phyloP scores from a whole-genome alignment of 2,888 invertebrate species.

The Nephrotoma appendiculata region DNA sequence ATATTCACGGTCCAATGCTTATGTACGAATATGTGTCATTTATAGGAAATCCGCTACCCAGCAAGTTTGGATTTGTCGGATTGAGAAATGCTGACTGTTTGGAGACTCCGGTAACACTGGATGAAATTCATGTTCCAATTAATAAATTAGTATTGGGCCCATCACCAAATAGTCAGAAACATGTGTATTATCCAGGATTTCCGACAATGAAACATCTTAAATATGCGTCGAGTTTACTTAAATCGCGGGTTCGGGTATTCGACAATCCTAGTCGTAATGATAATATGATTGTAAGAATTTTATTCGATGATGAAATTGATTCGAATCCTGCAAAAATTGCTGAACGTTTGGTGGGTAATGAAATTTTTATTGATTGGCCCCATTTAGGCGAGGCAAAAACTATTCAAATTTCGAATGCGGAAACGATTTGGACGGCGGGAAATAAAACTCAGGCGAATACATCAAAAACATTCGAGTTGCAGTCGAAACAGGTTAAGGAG shows the following conservation, averaged over 20 bases:
- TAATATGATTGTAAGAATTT: conserved; percentile 65
- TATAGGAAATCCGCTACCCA: conserved; percentile 37
- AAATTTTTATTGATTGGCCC: conserved; percentile 81
- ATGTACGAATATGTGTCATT: conserved; percentile 52
- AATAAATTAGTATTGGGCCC: conserved; percentile 52
- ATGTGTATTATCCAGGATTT: conserved; percentile 77
- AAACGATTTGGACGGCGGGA: conserved; percentile 25
- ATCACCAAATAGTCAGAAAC: conserved; percentile 47
- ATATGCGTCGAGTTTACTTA: conserved; percentile 35
- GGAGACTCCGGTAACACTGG: conserved; percentile 20
- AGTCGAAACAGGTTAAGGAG: conserved; percentile 34
- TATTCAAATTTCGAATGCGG: conserved; percentile 25
- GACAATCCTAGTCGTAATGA: conserved; percentile 67
- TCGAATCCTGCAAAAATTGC: conserved; percentile 38
- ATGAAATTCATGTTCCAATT: conserved; percentile 34
- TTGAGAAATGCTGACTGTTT: conserved; percentile 19
- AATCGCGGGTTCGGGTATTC: conserved; percentile 72
- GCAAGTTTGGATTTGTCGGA: conserved; percentile 41
- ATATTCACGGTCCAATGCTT: conserved; percentile 76
- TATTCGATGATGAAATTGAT: conserved; percentile 27
- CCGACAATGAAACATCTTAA: conserved; percentile 67
- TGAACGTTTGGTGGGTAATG: conserved; percentile 49
- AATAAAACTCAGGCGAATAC: conserved; percentile 25
- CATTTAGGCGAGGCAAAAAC: conserved; percentile 74
- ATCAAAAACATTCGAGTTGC: conserved; percentile 37